A percentile compares a stretch with the other conserved stretches of the same genome.
Conservation (phyloP, 1,140 invertebrate genomes). For the Calliopsis andreniformis region DNA sequence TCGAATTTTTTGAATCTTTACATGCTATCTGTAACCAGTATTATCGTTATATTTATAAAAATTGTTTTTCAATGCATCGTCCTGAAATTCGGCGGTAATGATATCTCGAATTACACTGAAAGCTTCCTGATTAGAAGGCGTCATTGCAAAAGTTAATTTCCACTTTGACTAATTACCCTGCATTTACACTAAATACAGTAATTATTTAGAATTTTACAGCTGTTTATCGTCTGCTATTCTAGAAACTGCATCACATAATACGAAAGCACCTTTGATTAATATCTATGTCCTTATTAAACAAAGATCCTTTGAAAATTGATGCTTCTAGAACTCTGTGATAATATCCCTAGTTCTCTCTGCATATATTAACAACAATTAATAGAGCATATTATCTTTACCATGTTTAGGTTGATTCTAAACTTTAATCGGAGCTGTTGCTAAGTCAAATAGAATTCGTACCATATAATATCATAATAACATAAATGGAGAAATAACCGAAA, state of each 20-base stretch:
- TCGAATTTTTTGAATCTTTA: background rate
- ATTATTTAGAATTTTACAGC: background rate
- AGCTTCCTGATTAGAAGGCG: conserved; percentile 2
- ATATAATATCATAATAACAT: too few relatives aligned
- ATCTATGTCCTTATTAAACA: too few relatives aligned
- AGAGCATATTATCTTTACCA: too few relatives aligned
- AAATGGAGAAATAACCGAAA: too few relatives aligned
- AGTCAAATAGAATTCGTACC: too few relatives aligned
- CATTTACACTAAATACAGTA: background rate
- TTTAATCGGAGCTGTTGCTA: too few relatives aligned
- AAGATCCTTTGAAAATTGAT: too few relatives aligned
- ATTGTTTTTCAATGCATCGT: background rate
- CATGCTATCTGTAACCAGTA: background rate
- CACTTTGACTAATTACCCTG: conserved; percentile 5
- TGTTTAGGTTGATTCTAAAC: too few relatives aligned
- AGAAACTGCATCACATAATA: background rate
- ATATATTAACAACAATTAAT: too few relatives aligned
- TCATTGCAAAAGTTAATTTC: background rate
- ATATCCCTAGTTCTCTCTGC: too few relatives aligned
- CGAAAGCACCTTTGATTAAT: background rate
- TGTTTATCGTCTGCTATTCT: background rate
- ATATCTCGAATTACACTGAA: background rate
- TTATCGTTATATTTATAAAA: too few relatives aligned
- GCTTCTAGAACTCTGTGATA: too few relatives aligned
- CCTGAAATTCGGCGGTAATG: background rate